Evolutionary conservation across 2,113 vertebrate species (phyloP).

Genomic region (Marcusenius ussheri): DNA sequence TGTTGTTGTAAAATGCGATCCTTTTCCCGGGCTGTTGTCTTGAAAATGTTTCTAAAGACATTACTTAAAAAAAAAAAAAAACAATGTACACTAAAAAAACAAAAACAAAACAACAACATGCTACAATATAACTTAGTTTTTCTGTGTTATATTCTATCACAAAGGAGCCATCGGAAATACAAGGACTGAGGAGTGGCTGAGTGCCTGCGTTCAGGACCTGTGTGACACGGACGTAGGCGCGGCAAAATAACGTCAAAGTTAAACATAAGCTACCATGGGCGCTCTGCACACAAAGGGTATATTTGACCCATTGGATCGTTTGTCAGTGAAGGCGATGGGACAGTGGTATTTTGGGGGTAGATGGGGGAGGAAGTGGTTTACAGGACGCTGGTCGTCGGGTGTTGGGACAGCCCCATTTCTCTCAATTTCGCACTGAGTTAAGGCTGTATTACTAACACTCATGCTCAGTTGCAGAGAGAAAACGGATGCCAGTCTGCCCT

Average conservation of each 20-base stretch:
- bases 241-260: background rate
- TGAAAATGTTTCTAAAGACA: background rate
- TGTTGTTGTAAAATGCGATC: constrained; percentile 5
- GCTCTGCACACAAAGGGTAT: background rate
- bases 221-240: background rate
- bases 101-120: too few relatives aligned
- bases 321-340: background rate
- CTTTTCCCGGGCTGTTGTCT: constrained; percentile 8
- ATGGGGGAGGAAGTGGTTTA: background rate
- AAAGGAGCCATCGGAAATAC: background rate
- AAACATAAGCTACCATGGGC: background rate
- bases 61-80: background rate
- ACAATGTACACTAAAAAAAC: background rate
- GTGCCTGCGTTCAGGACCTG: background rate
- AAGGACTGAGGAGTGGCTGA: background rate
- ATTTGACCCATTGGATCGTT: background rate
- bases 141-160: background rate
- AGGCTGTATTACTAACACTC: background rate
- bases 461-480: background rate
- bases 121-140: background rate
- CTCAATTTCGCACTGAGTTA: background rate
- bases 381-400: background rate
- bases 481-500: background rate
- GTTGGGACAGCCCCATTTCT: background rate
- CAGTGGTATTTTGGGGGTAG: background rate